These are phyloP conservation scores for Yponomeuta sedellus DNA, from an alignment of 2,888 invertebrate species.

Conservation along the genomic window DNA sequence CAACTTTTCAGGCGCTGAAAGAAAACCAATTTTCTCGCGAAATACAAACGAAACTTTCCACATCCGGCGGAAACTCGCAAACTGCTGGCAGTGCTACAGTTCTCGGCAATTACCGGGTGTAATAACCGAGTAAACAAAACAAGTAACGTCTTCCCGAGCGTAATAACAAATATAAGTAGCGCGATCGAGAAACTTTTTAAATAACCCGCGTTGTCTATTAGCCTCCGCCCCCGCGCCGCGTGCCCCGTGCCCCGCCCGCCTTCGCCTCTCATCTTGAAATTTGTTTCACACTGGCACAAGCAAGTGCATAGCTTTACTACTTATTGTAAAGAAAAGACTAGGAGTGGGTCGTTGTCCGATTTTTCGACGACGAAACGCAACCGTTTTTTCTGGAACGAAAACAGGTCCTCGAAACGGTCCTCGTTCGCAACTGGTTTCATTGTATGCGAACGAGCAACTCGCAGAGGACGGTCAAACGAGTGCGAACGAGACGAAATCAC, in stretches of 20 bases:
- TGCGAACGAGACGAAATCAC: too few relatives aligned
- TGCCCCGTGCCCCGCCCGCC: neutral
- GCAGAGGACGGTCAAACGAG: too few relatives aligned
- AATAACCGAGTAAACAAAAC: neutral
- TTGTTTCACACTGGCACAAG: neutral
- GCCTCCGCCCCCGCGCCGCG: slow-evolving; percentile 26
- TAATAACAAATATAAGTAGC: slow-evolving; percentile 11
- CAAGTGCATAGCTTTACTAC: neutral
- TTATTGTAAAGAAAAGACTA: slow-evolving; percentile 1
- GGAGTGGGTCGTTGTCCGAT: too few relatives aligned
- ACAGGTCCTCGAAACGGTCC: too few relatives aligned
- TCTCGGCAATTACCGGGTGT: neutral
- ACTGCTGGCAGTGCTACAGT: neutral
- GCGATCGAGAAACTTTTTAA: slow-evolving; percentile 40
- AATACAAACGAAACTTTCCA: neutral
- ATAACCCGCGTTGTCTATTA: slow-evolving; percentile 48
- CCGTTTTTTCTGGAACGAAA: too few relatives aligned
- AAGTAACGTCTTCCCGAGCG: slow-evolving; percentile 6
- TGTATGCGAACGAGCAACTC: too few relatives aligned
- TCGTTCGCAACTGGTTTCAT: too few relatives aligned
- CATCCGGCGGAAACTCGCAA: neutral
- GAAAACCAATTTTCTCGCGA: slow-evolving; percentile 1
- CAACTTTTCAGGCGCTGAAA: neutral
- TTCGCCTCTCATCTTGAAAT: neutral
- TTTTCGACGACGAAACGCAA: too few relatives aligned